Evolutionary conservation across 1,140 invertebrate species (phyloP).

Genomic region (Archivesica marissinica): DNA sequence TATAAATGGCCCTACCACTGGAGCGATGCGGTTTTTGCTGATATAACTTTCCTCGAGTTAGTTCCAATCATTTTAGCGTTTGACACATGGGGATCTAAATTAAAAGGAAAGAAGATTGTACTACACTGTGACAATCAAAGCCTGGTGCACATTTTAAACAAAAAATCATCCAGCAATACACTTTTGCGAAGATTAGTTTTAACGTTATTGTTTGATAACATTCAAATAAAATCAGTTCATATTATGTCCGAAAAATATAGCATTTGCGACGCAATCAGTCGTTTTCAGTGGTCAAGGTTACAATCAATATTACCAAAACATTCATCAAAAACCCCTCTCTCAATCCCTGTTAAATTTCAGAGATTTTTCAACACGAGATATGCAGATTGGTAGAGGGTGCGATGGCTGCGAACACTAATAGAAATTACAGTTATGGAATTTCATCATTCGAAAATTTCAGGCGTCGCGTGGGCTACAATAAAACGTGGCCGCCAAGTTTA

Average conservation of each 20-base stretch:
- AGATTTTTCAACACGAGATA: neutral
- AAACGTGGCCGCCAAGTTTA: neutral
- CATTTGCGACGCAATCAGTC: neutral
- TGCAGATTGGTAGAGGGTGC: neutral
- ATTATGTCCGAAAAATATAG: neutral
- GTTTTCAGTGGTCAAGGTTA: neutral
- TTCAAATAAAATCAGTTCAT: slow-evolving; percentile 3
- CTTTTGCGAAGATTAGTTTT: neutral
- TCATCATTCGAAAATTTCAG: neutral
- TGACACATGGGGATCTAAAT: neutral
- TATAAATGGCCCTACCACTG: neutral
- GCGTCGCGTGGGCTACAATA: neutral
- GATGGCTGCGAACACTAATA: no score
- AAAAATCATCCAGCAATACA: neutral
- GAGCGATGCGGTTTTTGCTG: neutral
- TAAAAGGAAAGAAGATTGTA: neutral
- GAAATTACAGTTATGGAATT: no score
- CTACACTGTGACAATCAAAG: neutral
- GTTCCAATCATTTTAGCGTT: neutral
- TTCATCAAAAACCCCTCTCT: neutral
- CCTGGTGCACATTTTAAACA: neutral
- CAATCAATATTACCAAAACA: neutral
- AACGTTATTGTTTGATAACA: neutral
- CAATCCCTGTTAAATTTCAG: neutral
- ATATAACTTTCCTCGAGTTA: neutral